phyloP scores from a whole-genome alignment of 2,113 vertebrate species.

The Sinocyclocheilus rhinocerous region DNA sequence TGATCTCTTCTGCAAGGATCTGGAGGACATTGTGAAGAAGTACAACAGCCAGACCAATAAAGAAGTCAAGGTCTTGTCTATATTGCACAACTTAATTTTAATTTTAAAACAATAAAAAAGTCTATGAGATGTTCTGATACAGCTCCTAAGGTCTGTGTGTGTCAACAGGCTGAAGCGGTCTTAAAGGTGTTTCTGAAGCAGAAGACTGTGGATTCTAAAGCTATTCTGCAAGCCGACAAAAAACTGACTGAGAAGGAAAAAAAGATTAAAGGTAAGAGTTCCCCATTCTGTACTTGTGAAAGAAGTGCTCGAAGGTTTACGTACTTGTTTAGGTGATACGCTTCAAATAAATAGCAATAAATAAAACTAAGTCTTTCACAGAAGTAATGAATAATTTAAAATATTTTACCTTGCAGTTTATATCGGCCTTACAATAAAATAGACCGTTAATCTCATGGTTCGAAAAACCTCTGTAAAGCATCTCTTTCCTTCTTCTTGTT shows the following conservation, averaged over 20 bases:
- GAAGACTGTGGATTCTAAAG: neutral
- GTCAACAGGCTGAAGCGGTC: too few relatives aligned
- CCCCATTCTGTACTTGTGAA: neutral
- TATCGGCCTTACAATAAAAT: neutral
- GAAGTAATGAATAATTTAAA: neutral
- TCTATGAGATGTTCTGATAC: too few relatives aligned
- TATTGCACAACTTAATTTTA: too few relatives aligned
- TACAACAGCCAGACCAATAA: neutral
- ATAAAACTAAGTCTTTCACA: neutral
- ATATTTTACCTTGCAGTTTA: neutral
- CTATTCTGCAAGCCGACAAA: slow-evolving; percentile 26
- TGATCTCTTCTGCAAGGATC: slow-evolving; percentile 1
- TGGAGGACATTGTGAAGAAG: neutral
- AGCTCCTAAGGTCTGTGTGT: too few relatives aligned
- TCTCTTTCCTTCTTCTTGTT: neutral
- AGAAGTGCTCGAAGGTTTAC: neutral
- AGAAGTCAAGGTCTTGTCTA: neutral
- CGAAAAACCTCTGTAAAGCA: neutral
- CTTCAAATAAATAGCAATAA: too few relatives aligned
- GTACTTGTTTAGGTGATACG: neutral
- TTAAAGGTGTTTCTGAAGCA: too few relatives aligned
- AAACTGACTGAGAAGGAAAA: slow-evolving; percentile 15
- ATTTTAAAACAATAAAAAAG: too few relatives aligned
- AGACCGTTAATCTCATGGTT: too few relatives aligned
- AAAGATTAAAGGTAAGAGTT: neutral